Base-by-base conservation (phyloP, 2,888 invertebrate species). In the Liopterus haemorrhoidalis region DNA sequence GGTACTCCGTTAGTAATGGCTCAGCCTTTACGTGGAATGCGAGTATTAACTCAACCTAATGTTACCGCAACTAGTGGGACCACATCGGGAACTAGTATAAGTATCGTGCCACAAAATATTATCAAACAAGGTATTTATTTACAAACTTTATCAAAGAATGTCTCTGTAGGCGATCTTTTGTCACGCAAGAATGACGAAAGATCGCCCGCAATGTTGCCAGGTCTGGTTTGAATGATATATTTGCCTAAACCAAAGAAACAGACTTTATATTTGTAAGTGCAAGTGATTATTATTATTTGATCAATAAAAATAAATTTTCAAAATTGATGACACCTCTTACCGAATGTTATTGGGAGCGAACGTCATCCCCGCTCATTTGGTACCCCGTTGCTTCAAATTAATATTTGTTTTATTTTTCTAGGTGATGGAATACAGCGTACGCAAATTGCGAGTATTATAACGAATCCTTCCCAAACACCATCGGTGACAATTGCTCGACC, bases 61-160 rank as follows among this genome's bases (percentile, higher is more conserved):
- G 50, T 57, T 16, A 35, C 31, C 20, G 62, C 9, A 60, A 64
- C 66, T 30, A 53, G 62, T 18, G 63, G 63, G 4, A 56, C 56
- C 39, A 53, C 59, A 21, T 54, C 62, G 12, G 60, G 62, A 21
- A 59, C 64, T 27, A 65, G 69, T 12, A 66, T 68, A 11, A 69
- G 67, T 53, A 59, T 73, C 41, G 66, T 72, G 56, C 68, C 71
- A 12, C 71, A 69, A 55, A 63, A 69, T n/a, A 70, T 75, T 59
- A 66, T 76, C 8, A 75, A 75, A 57, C 73, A 72, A 64, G 68
- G 74, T 62, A 31, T 31, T 31, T 6, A 14, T 31, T 31, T 4
- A 14, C 14, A 31, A 12, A n/a, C n/a, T 14, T 14, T 14, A 31
- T 12, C 4, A 31, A 6, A 31, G 9, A 12, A 2, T 3, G 11